A percentile compares a stretch with the other conserved stretches of the same genome.
These are phyloP conservation scores for Coregonus sp. DNA, from an alignment of 2,797 vertebrate genomes.

Conservation along the genomic window DNA sequence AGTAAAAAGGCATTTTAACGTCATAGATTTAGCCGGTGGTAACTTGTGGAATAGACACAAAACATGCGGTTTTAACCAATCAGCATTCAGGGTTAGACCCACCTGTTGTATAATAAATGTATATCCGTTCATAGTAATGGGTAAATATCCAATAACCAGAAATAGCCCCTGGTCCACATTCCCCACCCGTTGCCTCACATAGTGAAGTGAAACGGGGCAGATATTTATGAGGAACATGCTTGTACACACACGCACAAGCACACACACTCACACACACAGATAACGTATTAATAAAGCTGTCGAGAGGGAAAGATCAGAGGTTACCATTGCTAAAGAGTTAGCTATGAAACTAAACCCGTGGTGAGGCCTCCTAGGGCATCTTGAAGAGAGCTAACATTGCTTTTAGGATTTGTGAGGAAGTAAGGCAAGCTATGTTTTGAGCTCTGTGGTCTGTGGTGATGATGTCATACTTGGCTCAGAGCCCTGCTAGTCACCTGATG, in stretches of 20 bases:
- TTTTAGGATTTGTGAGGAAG: conserved; percentile 7
- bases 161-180: conserved; percentile 1
- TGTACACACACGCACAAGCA: conserved; percentile 1
- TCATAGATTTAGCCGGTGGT: no score
- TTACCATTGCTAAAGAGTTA: background rate
- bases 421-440: conserved; percentile 5
- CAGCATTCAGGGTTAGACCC: no score
- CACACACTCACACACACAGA: background rate
- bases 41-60: no score
- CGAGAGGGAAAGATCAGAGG: no score
- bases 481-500: conserved; percentile 11
- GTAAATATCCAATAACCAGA: conserved; percentile 15
- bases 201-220: background rate
- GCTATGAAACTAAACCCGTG: background rate
- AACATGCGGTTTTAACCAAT: no score
- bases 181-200: conserved; percentile 9
- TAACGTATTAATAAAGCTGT: no score
- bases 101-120: background rate
- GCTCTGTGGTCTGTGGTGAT: background rate
- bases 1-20: no score
- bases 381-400: background rate
- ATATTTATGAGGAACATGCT: conserved; percentile 20
- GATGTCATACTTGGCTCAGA: conserved; percentile 8
- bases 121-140: conserved; percentile 1
- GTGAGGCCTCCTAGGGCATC: background rate